These are phyloP conservation scores for Geococcyx californianus DNA, from an alignment of 2,113 vertebrate species.

Conservation along the genomic window DNA sequence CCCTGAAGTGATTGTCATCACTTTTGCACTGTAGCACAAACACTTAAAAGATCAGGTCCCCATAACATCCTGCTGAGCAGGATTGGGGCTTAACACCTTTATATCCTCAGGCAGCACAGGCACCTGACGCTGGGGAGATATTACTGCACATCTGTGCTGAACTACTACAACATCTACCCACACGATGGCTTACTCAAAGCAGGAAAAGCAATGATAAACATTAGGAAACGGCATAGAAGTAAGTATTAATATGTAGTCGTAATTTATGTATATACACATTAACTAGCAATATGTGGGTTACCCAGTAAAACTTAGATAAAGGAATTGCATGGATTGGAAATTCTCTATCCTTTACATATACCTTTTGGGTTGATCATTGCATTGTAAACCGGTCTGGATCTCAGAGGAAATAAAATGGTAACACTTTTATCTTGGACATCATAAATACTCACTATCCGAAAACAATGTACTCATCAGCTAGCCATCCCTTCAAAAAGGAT, in stretches of 20 bases:
- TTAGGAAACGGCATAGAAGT: neutral
- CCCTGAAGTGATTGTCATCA: too few relatives aligned
- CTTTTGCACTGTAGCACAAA: too few relatives aligned
- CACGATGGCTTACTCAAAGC: fast-evolving
- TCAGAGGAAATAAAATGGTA: neutral
- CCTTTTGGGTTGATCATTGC: neutral
- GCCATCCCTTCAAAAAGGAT: neutral
- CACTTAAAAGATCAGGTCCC: too few relatives aligned
- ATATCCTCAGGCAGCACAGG: fast-evolving
- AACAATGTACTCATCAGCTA: neutral
- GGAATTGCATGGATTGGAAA: neutral
- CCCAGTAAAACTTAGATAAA: neutral
- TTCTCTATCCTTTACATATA: neutral
- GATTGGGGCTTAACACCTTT: too few relatives aligned
- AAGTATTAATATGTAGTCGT: neutral
- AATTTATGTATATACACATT: neutral
- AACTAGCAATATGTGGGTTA: neutral
- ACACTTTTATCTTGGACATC: neutral
- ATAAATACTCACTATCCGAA: neutral
- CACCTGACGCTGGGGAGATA: neutral
- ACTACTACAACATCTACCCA: neutral
- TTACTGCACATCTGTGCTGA: neutral
- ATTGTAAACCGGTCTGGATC: neutral
- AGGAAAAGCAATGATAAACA: neutral
- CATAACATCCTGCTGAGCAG: too few relatives aligned